Conservation (phyloP, 2,797 vertebrate genomes). For the Hippocampus kuda region DNA sequence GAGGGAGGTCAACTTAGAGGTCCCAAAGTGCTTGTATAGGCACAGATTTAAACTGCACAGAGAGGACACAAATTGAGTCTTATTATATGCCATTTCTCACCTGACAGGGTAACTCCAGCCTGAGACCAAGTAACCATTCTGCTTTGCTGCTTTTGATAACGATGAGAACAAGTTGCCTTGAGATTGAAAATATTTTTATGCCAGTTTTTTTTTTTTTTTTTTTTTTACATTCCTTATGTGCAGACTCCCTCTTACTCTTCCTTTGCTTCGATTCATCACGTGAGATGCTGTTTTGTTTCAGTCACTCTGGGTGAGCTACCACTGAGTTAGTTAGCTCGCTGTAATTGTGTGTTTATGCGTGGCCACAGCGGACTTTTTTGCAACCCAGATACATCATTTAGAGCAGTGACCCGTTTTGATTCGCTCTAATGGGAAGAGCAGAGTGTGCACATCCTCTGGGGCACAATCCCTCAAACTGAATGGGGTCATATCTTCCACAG, state of each 20-base stretch:
- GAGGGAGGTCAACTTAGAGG: too few relatives aligned
- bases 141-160: background rate
- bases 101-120: background rate
- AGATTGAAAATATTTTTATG: background rate
- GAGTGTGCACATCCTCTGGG: conserved; percentile 12
- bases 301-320: conserved; percentile 6
- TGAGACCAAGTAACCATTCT: background rate
- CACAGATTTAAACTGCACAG: background rate
- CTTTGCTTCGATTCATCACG: background rate
- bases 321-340: conserved; percentile 9
- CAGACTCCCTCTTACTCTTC: background rate
- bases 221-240: background rate
- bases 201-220: background rate
- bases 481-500: conserved; percentile 5
- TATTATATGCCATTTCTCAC: background rate
- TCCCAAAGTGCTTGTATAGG: too few relatives aligned
- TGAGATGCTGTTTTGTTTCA: background rate
- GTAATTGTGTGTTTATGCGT: conserved; percentile 11
- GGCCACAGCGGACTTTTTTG: conserved; percentile 7
- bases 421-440: conserved; percentile 20
- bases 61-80: background rate
- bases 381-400: conserved; percentile 20
- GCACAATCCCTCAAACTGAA: conserved; percentile 14
- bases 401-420: conserved; percentile 37
- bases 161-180: background rate